Evolutionary conservation across 2,888 invertebrate species (phyloP), one percentile per base, ranked within the genome.

Genomic region (Pocota personata): DNA sequence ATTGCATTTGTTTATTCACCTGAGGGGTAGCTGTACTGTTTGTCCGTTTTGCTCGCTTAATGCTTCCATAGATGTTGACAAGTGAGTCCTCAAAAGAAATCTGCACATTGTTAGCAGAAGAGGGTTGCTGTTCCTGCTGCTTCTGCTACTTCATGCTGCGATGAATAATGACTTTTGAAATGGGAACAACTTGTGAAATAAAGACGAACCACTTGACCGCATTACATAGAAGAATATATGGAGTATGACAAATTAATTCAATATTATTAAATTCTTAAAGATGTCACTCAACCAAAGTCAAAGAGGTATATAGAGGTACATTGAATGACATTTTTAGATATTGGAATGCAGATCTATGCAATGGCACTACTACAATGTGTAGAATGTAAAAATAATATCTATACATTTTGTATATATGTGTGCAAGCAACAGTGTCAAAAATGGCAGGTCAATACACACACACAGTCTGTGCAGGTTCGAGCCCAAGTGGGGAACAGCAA

Each of bases 151-250:
- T 43, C 32, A 37, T 64, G 64, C 12, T 66, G 32, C 6, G 14
- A 1, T 62, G 43, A 64, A 71, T 24, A 50, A 52, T 64, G 64
- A 79, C 43, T 48, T 69, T 48, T 72, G 58, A 57, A 72, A 79
- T 58, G 72, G 43, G 79, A 79, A 58, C 72, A 57, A 48, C 64
- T 79, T 64, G 24, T 27, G 32, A 57, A n/a, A 58, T 30, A 52
- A 58, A 66, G 24, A 48, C 52, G 66, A 50, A 14, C n/a, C 77
- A 37, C 86, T 86, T 86, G 86, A 86, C 86, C 86, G 86, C 72
- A 62, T 86, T 82, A 66, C 76, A 52, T 43, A 67, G 66, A 62
- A 71, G 37, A 77, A 71, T 40, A 64, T 32, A 16, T 43, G 32
- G 52, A 75, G 75, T 43, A 37, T 35, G 52, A 62, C 60, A 35